Percentiles rank a stretch among this genome's conserved stretches.
Conservation (phyloP, 2,888 invertebrate genomes). For the Drosophila birchii region DNA sequence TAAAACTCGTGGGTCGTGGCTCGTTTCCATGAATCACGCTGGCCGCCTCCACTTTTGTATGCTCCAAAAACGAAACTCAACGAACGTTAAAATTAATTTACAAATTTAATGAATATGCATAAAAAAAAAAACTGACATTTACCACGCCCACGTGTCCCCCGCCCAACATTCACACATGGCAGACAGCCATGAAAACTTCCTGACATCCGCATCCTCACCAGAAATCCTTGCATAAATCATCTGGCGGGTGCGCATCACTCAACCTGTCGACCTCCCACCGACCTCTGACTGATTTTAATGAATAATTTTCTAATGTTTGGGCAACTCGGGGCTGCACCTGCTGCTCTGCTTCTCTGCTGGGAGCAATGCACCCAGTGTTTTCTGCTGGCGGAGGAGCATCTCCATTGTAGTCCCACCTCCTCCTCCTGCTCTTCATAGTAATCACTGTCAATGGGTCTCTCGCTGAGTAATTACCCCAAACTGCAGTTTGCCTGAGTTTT, state of each 20-base stretch:
- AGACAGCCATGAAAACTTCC: slow-evolving; percentile 34
- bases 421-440: not conserved
- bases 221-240: slow-evolving; percentile 58
- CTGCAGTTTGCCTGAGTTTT: slow-evolving; percentile 23
- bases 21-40: slow-evolving; percentile 58
- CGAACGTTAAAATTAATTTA: slow-evolving; percentile 75
- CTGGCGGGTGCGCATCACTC: slow-evolving; percentile 59
- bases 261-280: slow-evolving; percentile 57
- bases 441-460: slow-evolving; percentile 21
- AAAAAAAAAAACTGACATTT: slow-evolving; percentile 48
- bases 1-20: slow-evolving; percentile 9
- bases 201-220: slow-evolving; percentile 31
- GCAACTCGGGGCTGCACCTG: slow-evolving; percentile 44
- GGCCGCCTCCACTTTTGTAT: slow-evolving; percentile 44
- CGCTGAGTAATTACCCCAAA: slow-evolving; percentile 33
- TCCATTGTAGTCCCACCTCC: slow-evolving; percentile 16
- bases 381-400: not conserved
- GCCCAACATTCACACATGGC: slow-evolving; percentile 28
- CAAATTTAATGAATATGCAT: slow-evolving; percentile 74
- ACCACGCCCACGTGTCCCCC: slow-evolving; percentile 1
- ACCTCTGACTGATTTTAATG: slow-evolving; percentile 61
- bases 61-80: slow-evolving; percentile 68
- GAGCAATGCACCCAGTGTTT: slow-evolving; percentile 30
- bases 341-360: not conserved
- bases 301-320: slow-evolving; percentile 68